Percentiles rank a stretch among this genome's conserved stretches.
phyloP scores from a whole-genome alignment of 1,140 invertebrate genomes.

The Scaptodrosophila lebanonensis region DNA sequence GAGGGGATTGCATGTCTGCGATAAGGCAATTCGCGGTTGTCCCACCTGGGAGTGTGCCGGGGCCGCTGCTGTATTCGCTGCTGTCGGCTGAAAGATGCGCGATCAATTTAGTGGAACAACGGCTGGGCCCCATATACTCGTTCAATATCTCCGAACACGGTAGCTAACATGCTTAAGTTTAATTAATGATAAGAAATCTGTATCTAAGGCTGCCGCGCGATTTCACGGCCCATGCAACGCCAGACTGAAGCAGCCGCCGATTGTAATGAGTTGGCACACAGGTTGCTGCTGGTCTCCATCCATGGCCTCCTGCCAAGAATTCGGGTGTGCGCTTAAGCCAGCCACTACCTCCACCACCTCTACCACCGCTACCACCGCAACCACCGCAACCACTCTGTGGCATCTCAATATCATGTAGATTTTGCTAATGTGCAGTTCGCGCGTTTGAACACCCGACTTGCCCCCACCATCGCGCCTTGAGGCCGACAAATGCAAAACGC shows the following conservation, averaged over 20 bases:
- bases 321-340: slow-evolving; percentile 43
- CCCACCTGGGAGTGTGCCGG: slow-evolving; percentile 41
- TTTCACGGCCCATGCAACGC: slow-evolving; percentile 7
- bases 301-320: slow-evolving; percentile 48
- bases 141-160: slow-evolving; percentile 71
- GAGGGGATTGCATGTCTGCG: slow-evolving; percentile 59
- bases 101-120: slow-evolving; percentile 24
- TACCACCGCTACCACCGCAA: slow-evolving; percentile 16
- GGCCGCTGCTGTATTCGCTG: slow-evolving; percentile 9
- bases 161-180: slow-evolving; percentile 77
- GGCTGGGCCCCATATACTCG: slow-evolving; percentile 24
- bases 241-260: slow-evolving; percentile 23
- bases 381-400: slow-evolving; percentile 19
- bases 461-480: not conserved
- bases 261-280: slow-evolving; percentile 13
- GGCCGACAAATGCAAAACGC: not conserved
- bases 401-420: slow-evolving; percentile 77
- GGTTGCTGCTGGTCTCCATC: slow-evolving; percentile 8
- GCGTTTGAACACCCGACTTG: slow-evolving; percentile 13
- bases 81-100: slow-evolving; percentile 45
- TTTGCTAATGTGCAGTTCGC: slow-evolving; percentile 71
- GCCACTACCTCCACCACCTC: slow-evolving; percentile 24
- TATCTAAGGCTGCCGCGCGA: slow-evolving; percentile 65
- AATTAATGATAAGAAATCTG: slow-evolving; percentile 78
- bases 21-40: slow-evolving; percentile 37